phyloP scores from a whole-genome alignment of 2,797 vertebrate genomes.

The Sebastes ruberrimus region DNA sequence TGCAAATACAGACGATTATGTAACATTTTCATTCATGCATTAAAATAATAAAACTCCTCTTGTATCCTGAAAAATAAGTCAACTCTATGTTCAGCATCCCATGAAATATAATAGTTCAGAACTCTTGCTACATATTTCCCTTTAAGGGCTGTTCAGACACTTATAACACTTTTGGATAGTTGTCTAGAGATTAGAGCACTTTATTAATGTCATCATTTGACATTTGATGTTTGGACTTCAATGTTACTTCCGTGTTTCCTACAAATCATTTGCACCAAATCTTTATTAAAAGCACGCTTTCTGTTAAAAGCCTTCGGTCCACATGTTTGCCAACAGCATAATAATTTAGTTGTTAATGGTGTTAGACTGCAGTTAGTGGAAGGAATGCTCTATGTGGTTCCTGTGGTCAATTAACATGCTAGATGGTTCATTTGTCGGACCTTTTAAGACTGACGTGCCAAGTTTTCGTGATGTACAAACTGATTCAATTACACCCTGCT shows the following conservation, averaged over 20 bases:
- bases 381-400: background rate
- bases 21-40: constrained; percentile 14
- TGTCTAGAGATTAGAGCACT: background rate
- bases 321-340: background rate
- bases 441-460: background rate
- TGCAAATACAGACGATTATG: background rate
- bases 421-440: background rate
- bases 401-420: background rate
- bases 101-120: background rate
- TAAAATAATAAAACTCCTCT: constrained; percentile 16
- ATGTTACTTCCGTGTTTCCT: background rate
- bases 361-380: background rate
- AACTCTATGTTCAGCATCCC: background rate
- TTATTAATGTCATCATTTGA: background rate
- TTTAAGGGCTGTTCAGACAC: background rate
- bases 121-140: background rate
- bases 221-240: background rate
- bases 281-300: background rate
- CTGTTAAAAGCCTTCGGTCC: background rate
- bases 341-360: background rate
- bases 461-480: background rate
- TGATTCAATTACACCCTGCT: background rate
- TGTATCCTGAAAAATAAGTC: background rate
- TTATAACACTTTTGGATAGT: background rate
- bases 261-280: background rate